phyloP scores from a whole-genome alignment of 2,888 invertebrate genomes.

The Lottia gigantea region DNA sequence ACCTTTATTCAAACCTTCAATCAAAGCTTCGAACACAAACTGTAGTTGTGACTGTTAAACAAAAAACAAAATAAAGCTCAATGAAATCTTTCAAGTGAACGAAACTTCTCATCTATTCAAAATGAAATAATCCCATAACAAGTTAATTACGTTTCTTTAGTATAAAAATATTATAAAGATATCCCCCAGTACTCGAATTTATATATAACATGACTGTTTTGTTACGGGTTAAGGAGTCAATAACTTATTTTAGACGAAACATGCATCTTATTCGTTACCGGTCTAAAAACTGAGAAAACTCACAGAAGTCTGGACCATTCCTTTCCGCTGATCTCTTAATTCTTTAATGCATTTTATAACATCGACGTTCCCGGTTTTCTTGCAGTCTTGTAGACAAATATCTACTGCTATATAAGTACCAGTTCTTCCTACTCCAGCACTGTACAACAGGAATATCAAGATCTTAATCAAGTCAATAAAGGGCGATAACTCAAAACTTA shows the following conservation, averaged over 20 bases:
- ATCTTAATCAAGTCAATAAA: neutral
- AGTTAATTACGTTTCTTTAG: too few relatives aligned
- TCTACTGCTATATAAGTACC: neutral
- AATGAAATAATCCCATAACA: too few relatives aligned
- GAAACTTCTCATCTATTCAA: too few relatives aligned
- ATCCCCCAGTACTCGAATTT: too few relatives aligned
- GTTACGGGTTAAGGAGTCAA: too few relatives aligned
- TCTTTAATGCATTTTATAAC: neutral
- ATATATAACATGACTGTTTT: too few relatives aligned
- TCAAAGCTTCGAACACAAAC: neutral
- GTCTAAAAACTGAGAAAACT: neutral
- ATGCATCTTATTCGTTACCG: too few relatives aligned
- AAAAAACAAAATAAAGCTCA: too few relatives aligned
- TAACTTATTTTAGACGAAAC: too few relatives aligned
- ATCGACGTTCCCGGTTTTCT: neutral
- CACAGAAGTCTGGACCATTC: neutral
- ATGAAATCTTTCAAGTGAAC: too few relatives aligned
- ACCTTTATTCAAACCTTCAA: neutral
- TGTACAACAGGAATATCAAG: neutral
- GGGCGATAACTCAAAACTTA: neutral
- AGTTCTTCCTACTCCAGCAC: conserved; percentile 5
- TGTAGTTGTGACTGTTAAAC: neutral
- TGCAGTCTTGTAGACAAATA: neutral
- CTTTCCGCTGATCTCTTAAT: neutral
- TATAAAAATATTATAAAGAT: too few relatives aligned